These are phyloP conservation scores for Dinomys branickii DNA, from an alignment of 2,113 vertebrate genomes.

Conservation along the genomic window DNA sequence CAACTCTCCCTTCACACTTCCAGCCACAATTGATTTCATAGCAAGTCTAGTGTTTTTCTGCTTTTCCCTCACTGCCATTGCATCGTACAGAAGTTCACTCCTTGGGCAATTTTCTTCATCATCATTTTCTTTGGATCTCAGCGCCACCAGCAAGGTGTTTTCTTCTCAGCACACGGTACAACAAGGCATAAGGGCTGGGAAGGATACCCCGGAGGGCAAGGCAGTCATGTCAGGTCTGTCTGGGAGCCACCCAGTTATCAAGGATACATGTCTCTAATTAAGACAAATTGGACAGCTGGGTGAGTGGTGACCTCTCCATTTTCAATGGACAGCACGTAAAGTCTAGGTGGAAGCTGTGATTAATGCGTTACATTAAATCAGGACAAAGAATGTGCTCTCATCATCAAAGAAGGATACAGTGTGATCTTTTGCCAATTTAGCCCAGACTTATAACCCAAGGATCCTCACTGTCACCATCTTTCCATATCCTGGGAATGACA, in stretches of 20 bases:
- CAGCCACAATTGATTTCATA: background rate
- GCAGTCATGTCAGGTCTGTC: background rate
- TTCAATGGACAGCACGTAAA: slow-evolving; percentile 21
- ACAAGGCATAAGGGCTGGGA: background rate
- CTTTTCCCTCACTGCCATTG: background rate
- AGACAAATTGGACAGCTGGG: slow-evolving; percentile 45
- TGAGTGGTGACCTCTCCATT: slow-evolving; percentile 47
- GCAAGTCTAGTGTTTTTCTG: background rate
- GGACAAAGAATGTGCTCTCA: background rate
- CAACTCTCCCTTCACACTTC: background rate
- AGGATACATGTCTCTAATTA: slow-evolving; percentile 65
- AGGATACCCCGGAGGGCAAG: background rate
- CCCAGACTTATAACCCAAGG: background rate
- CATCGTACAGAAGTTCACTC: background rate
- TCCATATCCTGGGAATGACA: background rate
- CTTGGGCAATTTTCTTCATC: background rate
- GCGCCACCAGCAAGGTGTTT: background rate
- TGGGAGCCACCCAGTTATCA: background rate
- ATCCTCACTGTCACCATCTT: background rate
- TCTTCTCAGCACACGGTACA: background rate
- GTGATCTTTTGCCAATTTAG: slow-evolving; percentile 35
- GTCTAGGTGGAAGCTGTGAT: slow-evolving; percentile 47
- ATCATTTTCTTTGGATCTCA: background rate
- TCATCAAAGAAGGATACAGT: slow-evolving; percentile 49
- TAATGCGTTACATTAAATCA: slow-evolving; percentile 59